Base-by-base conservation (phyloP, 2,888 invertebrate genomes). In the Mythimna vitellina region DNA sequence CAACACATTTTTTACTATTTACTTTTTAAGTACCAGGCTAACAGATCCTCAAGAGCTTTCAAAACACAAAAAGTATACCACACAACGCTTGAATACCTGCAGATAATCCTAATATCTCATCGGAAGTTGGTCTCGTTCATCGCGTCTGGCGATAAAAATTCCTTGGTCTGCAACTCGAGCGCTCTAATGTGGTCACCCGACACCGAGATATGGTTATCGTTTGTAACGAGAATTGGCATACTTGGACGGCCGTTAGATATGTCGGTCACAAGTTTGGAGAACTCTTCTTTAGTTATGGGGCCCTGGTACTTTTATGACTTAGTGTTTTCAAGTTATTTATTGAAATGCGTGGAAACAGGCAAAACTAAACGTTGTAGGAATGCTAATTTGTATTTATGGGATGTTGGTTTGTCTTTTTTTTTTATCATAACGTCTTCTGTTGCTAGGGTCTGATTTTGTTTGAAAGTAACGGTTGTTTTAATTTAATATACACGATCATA, bases 141-240 rank as follows among this genome's bases (percentile, higher is more conserved):
- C 75, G 77, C 64, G 78, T 83, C 74, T 71, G 84, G 71, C 84
- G 86, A 89, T 91, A 90, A 91, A 91, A 89, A 91, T 91, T 88
- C 92, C 92, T 72, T 70, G 76, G 81, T 72, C 78, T 84, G 91
- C 89, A 91, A 91, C 85, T 60, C 80, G 90, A 89, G 83, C 84
- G 79, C 73, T 86, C 81, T 85, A 86, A 86, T 87, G 87, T 83
- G 78, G 82, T 79, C 79, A 86, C 76, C 75, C 71, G 86, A 86
- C 81, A 86, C 86, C 79, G 72, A 83, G 86, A 87, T 86, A 86
- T 65, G 84, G 80, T 87, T 86, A 87, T 87, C 86, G 86, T 76
- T 78, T 75, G 86, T 87, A 76, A 85, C 86, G 78, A 86, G 87
- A 86, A 86, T 87, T 86, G 83, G 80, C 87, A 84, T 87, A 86